These are phyloP conservation scores for Octonoba sinensis DNA, from an alignment of 2,888 invertebrate species.

Conservation along the genomic window DNA sequence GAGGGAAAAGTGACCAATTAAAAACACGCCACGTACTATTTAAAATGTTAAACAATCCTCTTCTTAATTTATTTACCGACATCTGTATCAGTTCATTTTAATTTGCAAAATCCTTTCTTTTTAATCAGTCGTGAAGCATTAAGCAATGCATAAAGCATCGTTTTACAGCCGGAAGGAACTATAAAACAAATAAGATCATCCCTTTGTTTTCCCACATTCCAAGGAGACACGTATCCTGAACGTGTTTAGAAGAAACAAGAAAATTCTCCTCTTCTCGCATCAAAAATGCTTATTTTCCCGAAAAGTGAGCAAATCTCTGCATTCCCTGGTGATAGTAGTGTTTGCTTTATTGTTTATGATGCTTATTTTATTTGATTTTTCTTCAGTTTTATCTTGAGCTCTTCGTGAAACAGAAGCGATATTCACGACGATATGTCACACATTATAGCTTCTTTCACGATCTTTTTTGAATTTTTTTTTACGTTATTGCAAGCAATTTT, in stretches of 20 bases:
- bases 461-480: too few relatives aligned
- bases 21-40: too few relatives aligned
- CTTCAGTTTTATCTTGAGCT: neutral
- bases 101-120: slow-evolving; percentile 18
- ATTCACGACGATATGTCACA: neutral
- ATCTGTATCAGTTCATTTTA: too few relatives aligned
- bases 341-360: slow-evolving; percentile 22
- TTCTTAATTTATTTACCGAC: too few relatives aligned
- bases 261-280: neutral
- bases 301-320: slow-evolving; percentile 15
- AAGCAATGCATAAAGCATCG: slow-evolving; percentile 21
- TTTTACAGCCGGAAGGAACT: slow-evolving; percentile 30
- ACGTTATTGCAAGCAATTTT: too few relatives aligned
- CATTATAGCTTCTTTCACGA: too few relatives aligned
- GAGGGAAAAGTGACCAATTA: too few relatives aligned
- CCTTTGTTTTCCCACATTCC: slow-evolving; percentile 31
- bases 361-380: slow-evolving; percentile 27
- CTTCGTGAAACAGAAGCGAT: slow-evolving; percentile 10
- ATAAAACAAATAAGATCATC: slow-evolving; percentile 42
- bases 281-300: neutral
- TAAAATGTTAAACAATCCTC: too few relatives aligned
- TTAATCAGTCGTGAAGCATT: slow-evolving; percentile 23
- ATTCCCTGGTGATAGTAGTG: slow-evolving; percentile 5
- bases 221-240: slow-evolving; percentile 25
- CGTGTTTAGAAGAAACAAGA: slow-evolving; percentile 6